Evolutionary conservation across 53 echinoderm and acorn worm genomes (phyloP), one percentile per base, ranked within the genome.

Genomic region (Paracentrotus lividus): DNA sequence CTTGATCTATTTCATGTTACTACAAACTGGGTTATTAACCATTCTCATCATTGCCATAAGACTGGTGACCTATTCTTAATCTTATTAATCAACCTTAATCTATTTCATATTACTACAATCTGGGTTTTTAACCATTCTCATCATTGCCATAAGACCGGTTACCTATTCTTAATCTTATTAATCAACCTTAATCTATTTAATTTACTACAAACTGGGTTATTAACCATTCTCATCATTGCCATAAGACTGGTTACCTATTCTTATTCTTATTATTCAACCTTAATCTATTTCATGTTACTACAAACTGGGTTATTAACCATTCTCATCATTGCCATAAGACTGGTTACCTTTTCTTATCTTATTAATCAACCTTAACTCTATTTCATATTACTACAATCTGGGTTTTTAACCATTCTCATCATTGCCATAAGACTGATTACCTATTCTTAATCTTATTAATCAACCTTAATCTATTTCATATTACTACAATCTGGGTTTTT

Each of bases 351-450:
- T 57, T 57, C 57, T 57, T 57, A 10, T 57, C 9, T 57, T 57
- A 57, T 57, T 20, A 57, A 18, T 21, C 57, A 8, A 20, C 15
- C 18, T 57, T 15, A 13, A 57, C 57, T 18, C 57, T 20, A 40
- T 57, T 57, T 20, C 9, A 20, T 57, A 4, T 18, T 57, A 18
- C 14, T 4, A 57, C 55, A 57, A 57, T 20, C 57, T 57, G 57
- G 0, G 57, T 57, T 57, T 10, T 57, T 57, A 57, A 57, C 57
- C 57, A 57, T 15, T 57, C 57, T 15, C 88, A 88, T 88, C 34
- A 40, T 88, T 60, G 18, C 59, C 59, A 60, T 88, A 88, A 88
- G 88, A 53, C 85, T 85, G 49, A 23, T 77, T 77, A 77, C 77
- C 77, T 77, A 8, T 77, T 77, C 38, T 77, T 77, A 42, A 14